Conservation (phyloP, 2,113 vertebrate genomes). For the Ceyx margarethae region DNA sequence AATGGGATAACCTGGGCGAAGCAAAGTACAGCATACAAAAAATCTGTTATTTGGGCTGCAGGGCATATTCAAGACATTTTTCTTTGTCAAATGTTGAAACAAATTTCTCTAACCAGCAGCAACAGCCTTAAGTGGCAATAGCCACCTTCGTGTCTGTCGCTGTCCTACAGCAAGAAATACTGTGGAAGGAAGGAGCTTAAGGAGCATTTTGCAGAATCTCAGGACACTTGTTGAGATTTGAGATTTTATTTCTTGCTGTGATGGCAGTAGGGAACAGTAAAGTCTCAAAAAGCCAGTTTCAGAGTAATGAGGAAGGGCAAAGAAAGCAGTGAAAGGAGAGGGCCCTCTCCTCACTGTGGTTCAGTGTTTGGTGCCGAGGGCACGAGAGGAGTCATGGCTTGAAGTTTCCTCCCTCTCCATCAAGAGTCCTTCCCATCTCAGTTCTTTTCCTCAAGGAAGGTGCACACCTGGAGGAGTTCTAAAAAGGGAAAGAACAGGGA, state of each 20-base stretch:
- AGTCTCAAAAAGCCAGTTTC: neutral
- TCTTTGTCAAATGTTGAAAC: neutral
- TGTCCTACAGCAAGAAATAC: fast-evolving
- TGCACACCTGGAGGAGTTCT: slow-evolving; percentile 62
- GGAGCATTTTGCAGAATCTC: neutral
- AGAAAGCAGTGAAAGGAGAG: slow-evolving; percentile 5
- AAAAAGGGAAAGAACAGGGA: neutral
- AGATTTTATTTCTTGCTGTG: slow-evolving; percentile 56
- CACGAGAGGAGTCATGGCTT: neutral
- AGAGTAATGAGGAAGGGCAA: slow-evolving; percentile 20
- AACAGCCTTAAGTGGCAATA: neutral
- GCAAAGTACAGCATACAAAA: neutral
- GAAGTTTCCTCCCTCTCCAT: neutral
- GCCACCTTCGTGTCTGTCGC: neutral
- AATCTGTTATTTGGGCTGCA: neutral
- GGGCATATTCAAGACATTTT: neutral
- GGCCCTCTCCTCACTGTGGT: fast-evolving
- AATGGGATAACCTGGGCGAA: neutral
- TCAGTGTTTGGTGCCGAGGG: neutral
- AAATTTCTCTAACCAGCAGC: neutral
- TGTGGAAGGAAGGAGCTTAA: neutral
- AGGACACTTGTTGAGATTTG: neutral
- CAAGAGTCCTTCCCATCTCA: neutral
- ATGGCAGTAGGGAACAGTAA: neutral
- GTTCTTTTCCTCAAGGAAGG: slow-evolving; percentile 24